Conservation (phyloP, 2,888 invertebrate species). For the Tachina fera region DNA sequence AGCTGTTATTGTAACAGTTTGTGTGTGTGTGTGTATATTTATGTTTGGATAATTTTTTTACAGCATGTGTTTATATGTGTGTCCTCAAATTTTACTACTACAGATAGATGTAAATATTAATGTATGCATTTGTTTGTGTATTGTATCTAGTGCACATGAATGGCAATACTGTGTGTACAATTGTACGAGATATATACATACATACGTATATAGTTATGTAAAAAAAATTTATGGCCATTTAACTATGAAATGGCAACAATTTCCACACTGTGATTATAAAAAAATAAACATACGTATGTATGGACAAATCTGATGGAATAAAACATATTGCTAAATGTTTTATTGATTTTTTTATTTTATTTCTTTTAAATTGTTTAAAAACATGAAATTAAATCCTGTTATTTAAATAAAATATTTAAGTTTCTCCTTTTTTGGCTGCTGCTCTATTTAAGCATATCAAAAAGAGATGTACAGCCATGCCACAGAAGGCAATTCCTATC, state of each 20-base stretch:
- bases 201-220: too few species aligned
- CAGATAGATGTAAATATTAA: background rate
- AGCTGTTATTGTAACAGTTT: slow-evolving; percentile 56
- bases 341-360: too few species aligned
- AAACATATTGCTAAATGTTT: slow-evolving; percentile 18
- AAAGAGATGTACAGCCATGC: too few species aligned
- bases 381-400: too few species aligned
- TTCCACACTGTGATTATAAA: slow-evolving; percentile 48
- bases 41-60: background rate
- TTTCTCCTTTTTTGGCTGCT: too few species aligned
- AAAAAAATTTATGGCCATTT: slow-evolving; percentile 62
- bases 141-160: slow-evolving; percentile 5
- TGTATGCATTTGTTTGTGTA: slow-evolving; percentile 11
- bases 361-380: too few species aligned
- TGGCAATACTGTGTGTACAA: slow-evolving; percentile 31
- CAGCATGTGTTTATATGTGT: background rate
- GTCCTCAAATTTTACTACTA: slow-evolving; percentile 10
- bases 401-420: too few species aligned
- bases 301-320: background rate
- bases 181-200: background rate
- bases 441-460: too few species aligned
- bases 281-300: background rate
- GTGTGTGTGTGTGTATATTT: background rate
- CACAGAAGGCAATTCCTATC: too few species aligned
- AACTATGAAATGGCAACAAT: slow-evolving; percentile 64